phyloP scores from a whole-genome alignment of 2,888 invertebrate species.

The Diadegma fenestrale region DNA sequence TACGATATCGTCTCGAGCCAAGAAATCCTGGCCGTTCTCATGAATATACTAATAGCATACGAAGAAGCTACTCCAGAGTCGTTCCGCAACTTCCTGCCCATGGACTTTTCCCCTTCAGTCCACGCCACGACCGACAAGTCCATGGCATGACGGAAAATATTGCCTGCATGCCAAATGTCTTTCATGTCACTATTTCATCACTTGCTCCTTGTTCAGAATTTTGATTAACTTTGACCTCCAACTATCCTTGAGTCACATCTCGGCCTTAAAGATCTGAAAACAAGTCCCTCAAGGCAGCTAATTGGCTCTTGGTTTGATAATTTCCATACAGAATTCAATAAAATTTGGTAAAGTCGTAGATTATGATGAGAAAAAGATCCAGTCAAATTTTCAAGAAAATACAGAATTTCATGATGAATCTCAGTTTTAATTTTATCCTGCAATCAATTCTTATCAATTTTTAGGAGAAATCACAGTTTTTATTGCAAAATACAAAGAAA shows the following conservation, averaged over 20 bases:
- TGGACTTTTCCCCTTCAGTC: conserved; percentile 13
- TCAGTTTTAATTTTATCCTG: too few relatives aligned
- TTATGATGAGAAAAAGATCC: too few relatives aligned
- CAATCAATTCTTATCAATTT: too few relatives aligned
- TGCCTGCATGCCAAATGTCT: not conserved
- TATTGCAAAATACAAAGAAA: too few relatives aligned
- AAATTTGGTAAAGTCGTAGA: too few relatives aligned
- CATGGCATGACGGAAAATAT: not conserved
- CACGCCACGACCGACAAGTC: conserved; percentile 47
- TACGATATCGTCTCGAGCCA: conserved; percentile 63
- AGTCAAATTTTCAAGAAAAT: too few relatives aligned
- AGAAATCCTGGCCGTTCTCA: conserved; percentile 73
- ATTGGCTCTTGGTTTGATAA: too few relatives aligned
- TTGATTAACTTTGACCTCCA: not conserved
- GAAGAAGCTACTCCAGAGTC: conserved; percentile 71
- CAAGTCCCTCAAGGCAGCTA: not conserved
- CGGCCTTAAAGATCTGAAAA: not conserved
- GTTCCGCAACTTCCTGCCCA: conserved; percentile 30
- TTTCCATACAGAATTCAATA: too few relatives aligned
- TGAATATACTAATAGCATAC: conserved; percentile 81
- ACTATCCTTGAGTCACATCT: not conserved
- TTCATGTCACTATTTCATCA: not conserved
- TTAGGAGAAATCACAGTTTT: too few relatives aligned
- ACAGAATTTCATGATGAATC: too few relatives aligned
- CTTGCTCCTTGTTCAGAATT: not conserved